These are phyloP conservation scores for Nothoprocta pentlandii DNA, from an alignment of 2,113 vertebrate genomes.

Conservation along the genomic window DNA sequence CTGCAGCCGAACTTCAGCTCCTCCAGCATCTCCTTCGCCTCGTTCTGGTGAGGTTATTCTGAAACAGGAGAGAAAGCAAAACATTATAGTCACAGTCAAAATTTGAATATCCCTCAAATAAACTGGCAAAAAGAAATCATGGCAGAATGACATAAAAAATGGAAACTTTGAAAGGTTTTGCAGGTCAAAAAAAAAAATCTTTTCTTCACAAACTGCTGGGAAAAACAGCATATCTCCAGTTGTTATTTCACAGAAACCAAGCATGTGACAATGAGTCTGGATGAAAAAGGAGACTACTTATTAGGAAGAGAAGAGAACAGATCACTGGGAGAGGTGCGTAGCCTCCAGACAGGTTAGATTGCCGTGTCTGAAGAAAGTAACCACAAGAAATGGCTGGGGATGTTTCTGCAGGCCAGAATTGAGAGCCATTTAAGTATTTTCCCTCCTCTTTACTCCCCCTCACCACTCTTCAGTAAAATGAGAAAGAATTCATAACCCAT, in stretches of 20 bases:
- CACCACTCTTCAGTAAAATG: constrained; percentile 39
- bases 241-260: not conserved
- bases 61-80: not conserved
- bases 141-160: not conserved
- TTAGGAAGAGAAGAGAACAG: not conserved
- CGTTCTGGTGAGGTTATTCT: not conserved
- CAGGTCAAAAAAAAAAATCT: not conserved
- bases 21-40: not conserved
- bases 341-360: constrained; percentile 42
- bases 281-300: not conserved
- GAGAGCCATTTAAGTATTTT: not conserved
- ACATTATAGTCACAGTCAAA: not conserved
- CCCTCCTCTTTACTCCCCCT: not conserved
- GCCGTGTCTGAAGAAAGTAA: not conserved
- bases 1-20: not conserved
- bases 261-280: not conserved
- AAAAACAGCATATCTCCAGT: not conserved
- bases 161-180: not conserved
- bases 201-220: not conserved
- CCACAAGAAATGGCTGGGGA: not conserved
- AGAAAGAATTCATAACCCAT: constrained; percentile 74
- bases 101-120: not conserved
- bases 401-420: not conserved
- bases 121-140: fast-evolving
- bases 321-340: not conserved